A percentile compares a stretch with the other conserved stretches of the same genome.
phyloP scores from a whole-genome alignment of 2,888 invertebrate species.

The Zonitis immaculata region DNA sequence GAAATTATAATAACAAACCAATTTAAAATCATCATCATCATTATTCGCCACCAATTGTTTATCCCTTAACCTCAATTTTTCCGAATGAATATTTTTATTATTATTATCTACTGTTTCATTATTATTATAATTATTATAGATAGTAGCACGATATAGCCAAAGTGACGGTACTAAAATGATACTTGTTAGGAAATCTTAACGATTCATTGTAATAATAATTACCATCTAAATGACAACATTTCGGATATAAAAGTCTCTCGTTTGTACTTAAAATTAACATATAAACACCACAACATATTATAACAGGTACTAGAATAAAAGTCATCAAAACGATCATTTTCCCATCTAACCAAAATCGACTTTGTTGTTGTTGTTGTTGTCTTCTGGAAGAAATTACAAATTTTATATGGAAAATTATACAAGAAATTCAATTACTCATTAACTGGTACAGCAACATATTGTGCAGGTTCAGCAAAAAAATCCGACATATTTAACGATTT shows the following conservation, averaged over 20 bases:
- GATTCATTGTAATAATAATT: conserved; percentile 4
- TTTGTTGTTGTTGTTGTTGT: neutral
- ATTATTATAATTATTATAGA: conserved; percentile 30
- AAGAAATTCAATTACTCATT: too few species aligned
- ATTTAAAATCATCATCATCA: conserved; percentile 19
- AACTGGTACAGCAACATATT: too few species aligned
- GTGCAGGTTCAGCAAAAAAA: too few species aligned
- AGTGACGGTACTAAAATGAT: conserved; percentile 27
- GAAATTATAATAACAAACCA: conserved; percentile 70
- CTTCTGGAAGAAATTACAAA: conserved; percentile 2
- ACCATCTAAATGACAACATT: conserved; percentile 21
- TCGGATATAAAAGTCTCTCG: conserved; percentile 29
- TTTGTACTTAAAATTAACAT: conserved; percentile 30
- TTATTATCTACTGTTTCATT: conserved; percentile 19
- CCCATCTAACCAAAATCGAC: conserved; percentile 21
- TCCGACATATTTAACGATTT: too few species aligned
- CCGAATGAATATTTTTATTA: neutral
- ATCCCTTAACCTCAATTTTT: neutral
- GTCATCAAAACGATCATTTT: conserved; percentile 26
- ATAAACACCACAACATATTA: conserved; percentile 32
- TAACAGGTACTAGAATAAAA: conserved; percentile 28
- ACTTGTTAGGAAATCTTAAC: conserved; percentile 6
- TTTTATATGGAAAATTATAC: too few species aligned
- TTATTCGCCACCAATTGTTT: neutral
- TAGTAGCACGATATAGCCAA: conserved; percentile 34